These are phyloP conservation scores for Dromaius novaehollandiae DNA, from an alignment of 2,113 vertebrate genomes.

Conservation along the genomic window DNA sequence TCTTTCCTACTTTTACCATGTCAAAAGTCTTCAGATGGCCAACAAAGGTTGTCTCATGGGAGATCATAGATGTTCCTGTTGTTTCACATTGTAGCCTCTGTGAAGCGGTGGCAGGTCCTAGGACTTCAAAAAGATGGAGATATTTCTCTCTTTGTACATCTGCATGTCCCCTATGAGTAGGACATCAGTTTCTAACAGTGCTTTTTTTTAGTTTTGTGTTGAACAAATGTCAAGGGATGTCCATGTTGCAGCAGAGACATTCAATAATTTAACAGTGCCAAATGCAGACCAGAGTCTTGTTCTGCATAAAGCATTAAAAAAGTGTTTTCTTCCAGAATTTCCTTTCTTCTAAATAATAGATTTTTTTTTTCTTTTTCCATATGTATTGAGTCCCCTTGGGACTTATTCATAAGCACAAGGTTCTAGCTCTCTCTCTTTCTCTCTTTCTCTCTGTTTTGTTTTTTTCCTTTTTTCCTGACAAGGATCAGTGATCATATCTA, in stretches of 20 bases:
- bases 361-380: neutral
- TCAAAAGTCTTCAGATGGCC: neutral
- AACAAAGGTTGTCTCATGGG: neutral
- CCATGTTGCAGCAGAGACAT: neutral
- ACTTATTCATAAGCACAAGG: neutral
- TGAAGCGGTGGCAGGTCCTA: neutral
- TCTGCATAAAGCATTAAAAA: neutral
- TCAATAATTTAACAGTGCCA: neutral
- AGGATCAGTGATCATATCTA: neutral
- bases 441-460: accelerated
- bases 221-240: neutral
- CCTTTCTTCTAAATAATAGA: neutral
- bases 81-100: neutral
- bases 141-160: neutral
- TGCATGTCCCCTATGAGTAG: neutral
- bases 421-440: neutral
- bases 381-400: neutral
- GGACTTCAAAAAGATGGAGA: neutral
- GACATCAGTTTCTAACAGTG: neutral
- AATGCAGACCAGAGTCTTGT: neutral
- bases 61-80: neutral
- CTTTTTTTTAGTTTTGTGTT: neutral
- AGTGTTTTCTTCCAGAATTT: neutral
- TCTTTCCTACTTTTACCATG: neutral
- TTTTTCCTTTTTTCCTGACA: neutral